Conservation (phyloP, 2,797 vertebrate genomes). For the Myiothlypis coronata region DNA sequence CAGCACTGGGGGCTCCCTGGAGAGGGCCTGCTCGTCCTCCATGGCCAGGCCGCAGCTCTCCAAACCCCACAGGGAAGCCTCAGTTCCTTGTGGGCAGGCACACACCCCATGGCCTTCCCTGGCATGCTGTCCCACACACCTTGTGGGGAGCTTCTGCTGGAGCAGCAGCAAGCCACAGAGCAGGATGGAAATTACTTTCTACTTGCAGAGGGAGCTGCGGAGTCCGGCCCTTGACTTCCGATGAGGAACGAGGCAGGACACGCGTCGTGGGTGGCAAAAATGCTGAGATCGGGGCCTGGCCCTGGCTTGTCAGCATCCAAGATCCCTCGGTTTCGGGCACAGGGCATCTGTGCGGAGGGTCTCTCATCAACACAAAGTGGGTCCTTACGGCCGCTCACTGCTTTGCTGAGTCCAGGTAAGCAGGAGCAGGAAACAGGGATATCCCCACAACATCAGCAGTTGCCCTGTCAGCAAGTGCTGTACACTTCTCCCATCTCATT, state of each 20-base stretch:
- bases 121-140: background rate
- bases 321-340: background rate
- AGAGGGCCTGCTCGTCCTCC: fast-evolving
- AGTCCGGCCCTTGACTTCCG: background rate
- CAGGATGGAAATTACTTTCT: background rate
- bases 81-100: fast-evolving
- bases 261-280: background rate
- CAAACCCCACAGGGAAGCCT: fast-evolving
- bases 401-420: background rate
- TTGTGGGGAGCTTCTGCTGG: background rate
- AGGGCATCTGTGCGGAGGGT: slow-evolving; percentile 39
- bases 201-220: slow-evolving; percentile 28
- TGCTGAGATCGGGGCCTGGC: slow-evolving; percentile 32
- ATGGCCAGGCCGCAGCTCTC: background rate
- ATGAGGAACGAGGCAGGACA: background rate
- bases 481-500: fast-evolving
- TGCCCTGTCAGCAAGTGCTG: background rate
- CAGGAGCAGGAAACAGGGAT: background rate
- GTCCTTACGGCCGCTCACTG: slow-evolving; percentile 64
- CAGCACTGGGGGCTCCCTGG: background rate
- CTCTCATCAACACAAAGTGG: slow-evolving; percentile 21
- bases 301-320: slow-evolving; percentile 63
- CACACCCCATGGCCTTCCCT: background rate
- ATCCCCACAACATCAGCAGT: background rate
- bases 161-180: background rate